Conservation (phyloP, 2,888 invertebrate species). For the Bruchidius siliquastri region DNA sequence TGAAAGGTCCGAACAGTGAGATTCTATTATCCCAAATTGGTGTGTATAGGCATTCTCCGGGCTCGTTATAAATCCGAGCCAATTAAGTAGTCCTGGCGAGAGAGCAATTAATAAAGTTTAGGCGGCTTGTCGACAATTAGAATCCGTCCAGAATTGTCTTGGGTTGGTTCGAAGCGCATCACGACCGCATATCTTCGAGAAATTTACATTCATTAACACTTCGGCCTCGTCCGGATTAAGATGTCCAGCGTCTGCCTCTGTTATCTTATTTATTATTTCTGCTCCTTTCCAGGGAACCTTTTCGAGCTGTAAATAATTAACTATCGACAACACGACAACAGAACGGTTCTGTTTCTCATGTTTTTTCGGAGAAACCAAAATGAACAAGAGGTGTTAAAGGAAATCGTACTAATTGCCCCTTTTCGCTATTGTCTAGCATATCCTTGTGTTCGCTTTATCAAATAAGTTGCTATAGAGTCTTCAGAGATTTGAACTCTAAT, state of each 20-base stretch:
- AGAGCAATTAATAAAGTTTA: neutral
- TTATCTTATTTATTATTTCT: neutral
- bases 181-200: conserved; percentile 35
- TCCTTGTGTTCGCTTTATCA: neutral
- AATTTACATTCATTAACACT: conserved; percentile 45
- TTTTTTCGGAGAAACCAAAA: neutral
- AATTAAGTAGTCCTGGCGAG: neutral
- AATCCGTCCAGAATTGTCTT: conserved; percentile 33
- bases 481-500: too few relatives aligned
- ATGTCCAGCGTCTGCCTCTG: neutral
- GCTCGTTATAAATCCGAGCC: neutral
- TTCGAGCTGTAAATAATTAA: neutral
- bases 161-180: conserved; percentile 33
- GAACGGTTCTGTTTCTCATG: neutral
- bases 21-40: neutral
- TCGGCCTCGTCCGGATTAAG: conserved; percentile 16
- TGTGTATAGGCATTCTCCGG: neutral
- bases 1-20: neutral
- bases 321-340: neutral
- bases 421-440: neutral
- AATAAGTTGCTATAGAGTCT: too few relatives aligned
- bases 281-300: neutral
- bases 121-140: conserved; percentile 34
- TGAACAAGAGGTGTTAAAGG: neutral
- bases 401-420: neutral